Conservation (phyloP, 2,797 vertebrate genomes). For the Glossophaga mutica region DNA sequence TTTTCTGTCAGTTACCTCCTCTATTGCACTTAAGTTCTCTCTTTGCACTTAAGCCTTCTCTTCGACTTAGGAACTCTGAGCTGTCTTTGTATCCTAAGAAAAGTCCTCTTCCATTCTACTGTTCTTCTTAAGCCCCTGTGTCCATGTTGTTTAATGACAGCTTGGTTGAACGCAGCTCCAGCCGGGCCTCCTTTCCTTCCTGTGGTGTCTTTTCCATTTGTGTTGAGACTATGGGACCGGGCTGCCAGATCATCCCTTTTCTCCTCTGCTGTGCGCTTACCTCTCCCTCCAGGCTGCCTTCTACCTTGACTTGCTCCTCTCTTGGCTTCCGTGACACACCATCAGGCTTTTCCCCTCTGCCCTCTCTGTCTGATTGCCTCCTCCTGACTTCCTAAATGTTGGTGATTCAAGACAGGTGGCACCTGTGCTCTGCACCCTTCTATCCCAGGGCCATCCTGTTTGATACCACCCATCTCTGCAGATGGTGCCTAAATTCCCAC, state of each 20-base stretch:
- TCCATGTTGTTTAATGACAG: neutral
- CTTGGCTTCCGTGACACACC: neutral
- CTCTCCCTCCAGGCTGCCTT: neutral
- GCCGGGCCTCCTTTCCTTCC: neutral
- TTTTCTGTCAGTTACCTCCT: neutral
- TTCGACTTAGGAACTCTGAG: neutral
- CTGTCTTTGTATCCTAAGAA: neutral
- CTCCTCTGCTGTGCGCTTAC: neutral
- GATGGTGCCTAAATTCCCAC: neutral
- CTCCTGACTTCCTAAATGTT: neutral
- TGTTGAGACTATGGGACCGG: neutral
- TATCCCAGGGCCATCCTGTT: neutral
- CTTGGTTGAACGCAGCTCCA: neutral
- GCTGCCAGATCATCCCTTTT: neutral
- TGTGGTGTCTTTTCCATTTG: neutral
- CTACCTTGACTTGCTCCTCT: neutral
- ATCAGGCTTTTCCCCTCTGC: rapidly evolving
- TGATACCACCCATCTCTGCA: neutral
- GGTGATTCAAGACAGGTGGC: neutral
- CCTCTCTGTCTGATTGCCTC: neutral
- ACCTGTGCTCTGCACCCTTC: neutral
- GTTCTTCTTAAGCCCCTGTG: neutral
- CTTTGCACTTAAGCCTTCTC: neutral
- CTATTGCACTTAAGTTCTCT: neutral
- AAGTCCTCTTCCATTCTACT: neutral